phyloP scores from a whole-genome alignment of 2,888 invertebrate genomes.

The Amblyjoppa proteus region DNA sequence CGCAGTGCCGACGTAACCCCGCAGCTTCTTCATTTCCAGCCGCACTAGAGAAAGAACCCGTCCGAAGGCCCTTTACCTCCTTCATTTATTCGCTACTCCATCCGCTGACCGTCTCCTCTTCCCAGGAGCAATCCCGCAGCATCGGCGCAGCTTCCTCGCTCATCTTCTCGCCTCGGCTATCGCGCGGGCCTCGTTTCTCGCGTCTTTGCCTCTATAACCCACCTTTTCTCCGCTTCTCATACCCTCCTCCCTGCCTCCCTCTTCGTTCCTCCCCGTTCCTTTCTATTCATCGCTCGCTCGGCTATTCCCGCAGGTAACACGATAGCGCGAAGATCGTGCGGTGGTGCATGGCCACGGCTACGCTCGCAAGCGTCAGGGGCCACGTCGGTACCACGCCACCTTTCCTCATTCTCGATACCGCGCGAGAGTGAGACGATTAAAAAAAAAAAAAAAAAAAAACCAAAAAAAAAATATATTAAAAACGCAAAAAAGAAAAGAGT shows the following conservation, averaged over 20 bases:
- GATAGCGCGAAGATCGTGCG: conserved; percentile 66
- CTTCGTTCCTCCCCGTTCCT: conserved; percentile 36
- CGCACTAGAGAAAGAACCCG: background rate
- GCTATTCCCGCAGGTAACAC: conserved; percentile 65
- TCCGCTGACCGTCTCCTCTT: conserved; percentile 1
- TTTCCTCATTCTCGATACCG: conserved; percentile 61
- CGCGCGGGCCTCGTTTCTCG: conserved; percentile 7
- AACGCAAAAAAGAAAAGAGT: conserved; percentile 20
- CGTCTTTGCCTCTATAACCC: conserved; percentile 7
- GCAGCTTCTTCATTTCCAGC: background rate
- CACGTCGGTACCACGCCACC: conserved; percentile 53
- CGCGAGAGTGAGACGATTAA: conserved; percentile 45
- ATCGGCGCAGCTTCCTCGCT: conserved; percentile 39
- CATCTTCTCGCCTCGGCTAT: conserved; percentile 49
- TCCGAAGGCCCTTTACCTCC: background rate
- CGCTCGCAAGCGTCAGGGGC: conserved; percentile 59
- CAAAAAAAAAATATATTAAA: conserved; percentile 16
- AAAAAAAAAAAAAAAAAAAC: conserved; percentile 47
- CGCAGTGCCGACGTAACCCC: background rate
- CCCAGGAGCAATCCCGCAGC: conserved; percentile 9
- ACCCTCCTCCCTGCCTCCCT: conserved; percentile 51
- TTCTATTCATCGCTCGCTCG: conserved; percentile 63
- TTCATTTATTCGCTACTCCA: conserved; percentile 3
- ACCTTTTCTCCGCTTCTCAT: conserved; percentile 51
- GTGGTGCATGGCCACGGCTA: conserved; percentile 46